These are phyloP conservation scores for Drosophila tanythrix DNA, from an alignment of 2,888 invertebrate species.

Conservation along the genomic window DNA sequence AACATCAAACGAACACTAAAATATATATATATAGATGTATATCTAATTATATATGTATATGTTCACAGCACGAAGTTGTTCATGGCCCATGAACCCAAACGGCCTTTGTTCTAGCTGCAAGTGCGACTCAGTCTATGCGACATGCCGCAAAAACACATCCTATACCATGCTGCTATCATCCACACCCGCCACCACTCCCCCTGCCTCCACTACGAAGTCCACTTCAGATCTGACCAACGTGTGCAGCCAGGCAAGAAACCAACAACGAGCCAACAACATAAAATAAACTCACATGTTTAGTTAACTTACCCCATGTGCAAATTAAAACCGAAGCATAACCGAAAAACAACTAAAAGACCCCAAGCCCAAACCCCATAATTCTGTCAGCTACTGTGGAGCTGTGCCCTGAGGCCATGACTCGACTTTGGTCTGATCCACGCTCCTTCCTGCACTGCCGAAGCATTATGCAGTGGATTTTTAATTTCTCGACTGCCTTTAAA, in stretches of 20 bases:
- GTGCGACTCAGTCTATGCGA: constrained; percentile 43
- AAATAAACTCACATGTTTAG: constrained; percentile 79
- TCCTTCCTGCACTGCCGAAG: constrained; percentile 41
- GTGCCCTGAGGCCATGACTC: constrained; percentile 28
- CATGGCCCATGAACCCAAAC: constrained; percentile 44
- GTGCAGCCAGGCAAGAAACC: constrained; percentile 60
- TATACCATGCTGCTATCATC: constrained; percentile 14
- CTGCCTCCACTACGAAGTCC: not conserved
- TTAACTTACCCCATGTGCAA: constrained; percentile 70
- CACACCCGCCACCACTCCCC: not conserved
- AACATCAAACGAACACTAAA: constrained; percentile 51
- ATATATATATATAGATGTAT: not conserved
- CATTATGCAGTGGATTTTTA: constrained; percentile 60
- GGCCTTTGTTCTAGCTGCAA: constrained; percentile 43
- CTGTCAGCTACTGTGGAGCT: constrained; percentile 10
- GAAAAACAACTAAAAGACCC: constrained; percentile 54
- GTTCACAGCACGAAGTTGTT: constrained; percentile 18
- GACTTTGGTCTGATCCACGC: constrained; percentile 22
- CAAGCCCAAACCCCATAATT: not conserved
- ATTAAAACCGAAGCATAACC: constrained; percentile 72
- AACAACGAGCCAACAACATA: constrained; percentile 63
- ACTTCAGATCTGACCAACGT: constrained; percentile 35
- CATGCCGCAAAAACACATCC: constrained; percentile 48
- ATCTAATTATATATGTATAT: not conserved
- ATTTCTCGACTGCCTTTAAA: constrained; percentile 51